A percentile compares a stretch with the other conserved stretches of the same genome.
phyloP scores from a whole-genome alignment of 2,888 invertebrate genomes.

The Suillia variegata region DNA sequence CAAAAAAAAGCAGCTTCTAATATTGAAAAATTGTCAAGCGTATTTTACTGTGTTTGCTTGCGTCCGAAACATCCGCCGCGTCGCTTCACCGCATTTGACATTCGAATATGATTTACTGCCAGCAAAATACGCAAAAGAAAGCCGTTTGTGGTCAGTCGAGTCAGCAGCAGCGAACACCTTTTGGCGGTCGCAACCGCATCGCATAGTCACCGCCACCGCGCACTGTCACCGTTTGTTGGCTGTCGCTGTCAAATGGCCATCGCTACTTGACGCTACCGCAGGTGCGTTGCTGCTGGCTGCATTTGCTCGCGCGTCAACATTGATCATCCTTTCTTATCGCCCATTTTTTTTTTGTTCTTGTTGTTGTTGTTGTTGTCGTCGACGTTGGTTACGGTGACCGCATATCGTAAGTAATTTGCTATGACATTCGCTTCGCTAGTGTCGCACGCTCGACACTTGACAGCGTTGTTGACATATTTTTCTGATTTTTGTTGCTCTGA shows the following conservation, averaged over 20 bases:
- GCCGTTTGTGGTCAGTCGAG: too few relatives aligned
- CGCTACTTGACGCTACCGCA: slow-evolving; percentile 24
- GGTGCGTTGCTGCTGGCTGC: slow-evolving; percentile 21
- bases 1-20: neutral
- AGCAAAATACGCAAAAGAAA: neutral
- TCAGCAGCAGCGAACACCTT: neutral
- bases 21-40: neutral
- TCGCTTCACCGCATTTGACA: neutral
- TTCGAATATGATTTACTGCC: neutral
- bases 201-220: neutral
- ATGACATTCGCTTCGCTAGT: slow-evolving; percentile 21
- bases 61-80: neutral
- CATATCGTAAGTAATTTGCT: slow-evolving; percentile 31
- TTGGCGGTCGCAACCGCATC: neutral
- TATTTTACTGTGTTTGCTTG: neutral
- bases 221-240: neutral
- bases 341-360: too few relatives aligned
- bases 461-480: neutral
- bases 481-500: too few relatives aligned
- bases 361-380: too few relatives aligned
- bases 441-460: neutral
- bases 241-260: neutral
- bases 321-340: too few relatives aligned
- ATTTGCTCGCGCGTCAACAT: neutral
- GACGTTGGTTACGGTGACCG: slow-evolving; percentile 31